Conservation (phyloP, 2,797 vertebrate species). For the Hyperoplus immaculatus region DNA sequence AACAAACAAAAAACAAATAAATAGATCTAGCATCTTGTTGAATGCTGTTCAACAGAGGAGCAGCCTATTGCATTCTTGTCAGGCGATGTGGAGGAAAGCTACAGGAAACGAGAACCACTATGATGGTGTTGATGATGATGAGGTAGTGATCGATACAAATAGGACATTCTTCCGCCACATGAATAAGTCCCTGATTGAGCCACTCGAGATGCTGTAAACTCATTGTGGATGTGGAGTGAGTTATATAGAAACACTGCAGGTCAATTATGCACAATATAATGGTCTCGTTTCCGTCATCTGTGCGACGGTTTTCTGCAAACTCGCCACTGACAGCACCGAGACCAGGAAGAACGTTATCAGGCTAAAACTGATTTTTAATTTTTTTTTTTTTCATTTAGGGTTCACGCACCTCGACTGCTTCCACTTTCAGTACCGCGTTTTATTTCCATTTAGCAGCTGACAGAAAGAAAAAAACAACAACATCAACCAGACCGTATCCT, state of each 20-base stretch:
- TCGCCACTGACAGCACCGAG: slow-evolving; percentile 28
- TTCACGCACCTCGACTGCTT: slow-evolving; percentile 80
- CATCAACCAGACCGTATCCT: slow-evolving; percentile 48
- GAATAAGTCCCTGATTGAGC: neutral
- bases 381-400: neutral
- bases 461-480: slow-evolving; percentile 12
- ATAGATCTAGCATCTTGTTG: slow-evolving; percentile 14
- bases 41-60: slow-evolving; percentile 9
- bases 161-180: neutral
- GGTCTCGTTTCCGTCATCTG: slow-evolving; percentile 1
- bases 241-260: slow-evolving; percentile 17
- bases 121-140: neutral
- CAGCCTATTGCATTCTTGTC: neutral
- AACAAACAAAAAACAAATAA: slow-evolving; percentile 15
- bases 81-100: neutral
- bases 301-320: neutral
- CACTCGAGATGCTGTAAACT: slow-evolving; percentile 26
- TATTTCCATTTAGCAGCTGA: slow-evolving; percentile 81
- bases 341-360: slow-evolving; percentile 9
- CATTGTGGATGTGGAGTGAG: slow-evolving; percentile 8
- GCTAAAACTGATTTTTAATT: slow-evolving; percentile 10
- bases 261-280: slow-evolving; percentile 13
- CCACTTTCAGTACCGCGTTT: slow-evolving; percentile 76
- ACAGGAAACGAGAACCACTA: neutral
- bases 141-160: neutral